Base-by-base conservation (phyloP, 2,113 vertebrate genomes). In the Melierax canorus region DNA sequence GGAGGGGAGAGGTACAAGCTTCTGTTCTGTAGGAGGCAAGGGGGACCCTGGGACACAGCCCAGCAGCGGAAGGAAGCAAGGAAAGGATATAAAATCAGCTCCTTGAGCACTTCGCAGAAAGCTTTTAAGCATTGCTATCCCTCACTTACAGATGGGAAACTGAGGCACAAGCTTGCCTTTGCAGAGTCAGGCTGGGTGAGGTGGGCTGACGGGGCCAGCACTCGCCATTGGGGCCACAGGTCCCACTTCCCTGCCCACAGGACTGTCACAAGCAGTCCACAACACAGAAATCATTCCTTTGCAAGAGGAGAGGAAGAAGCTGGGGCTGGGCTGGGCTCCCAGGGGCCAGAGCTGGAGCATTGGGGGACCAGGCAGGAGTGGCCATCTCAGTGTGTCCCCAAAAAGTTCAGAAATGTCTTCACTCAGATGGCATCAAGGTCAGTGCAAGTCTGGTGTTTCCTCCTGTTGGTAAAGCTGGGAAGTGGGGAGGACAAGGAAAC, bases 191-290 rank as follows among this genome's bases (percentile, higher is more conserved):
- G 64, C 10, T 41, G 48, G 30, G 39, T 56, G 24, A 63, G 41
- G 56, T 11, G 39, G 41, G 41, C 36, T 71, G 41, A 36, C 12
- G 41, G 48, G 39, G 29, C 16, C 9, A 6, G 13, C 3, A 21
- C 5, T 38, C 19, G 14, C 9, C 3, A 1, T 4, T 30, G 36
- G 50, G 43, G 14, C 23, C 36, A 68, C 36, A 50, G 26, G 27
- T 50, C 21, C 24, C 15, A 26, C 11, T n/a, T 59, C 11, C 32
- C 32, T 43, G 53, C 20, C 12, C 66, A n/a, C 23, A 20, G 71
- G 39, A 41, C 39, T 4, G 2, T 14, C 30, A 30, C 0, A 2
- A 41, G 15, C 66, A 39, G 24, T 9, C 26, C 80, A 36, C 0
- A 2, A 36, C 56, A 50, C 14, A 6, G 12, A 64, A 72, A 50